These are phyloP conservation scores for Orthosia gracilis DNA, from an alignment of 2,888 invertebrate genomes.

Conservation along the genomic window DNA sequence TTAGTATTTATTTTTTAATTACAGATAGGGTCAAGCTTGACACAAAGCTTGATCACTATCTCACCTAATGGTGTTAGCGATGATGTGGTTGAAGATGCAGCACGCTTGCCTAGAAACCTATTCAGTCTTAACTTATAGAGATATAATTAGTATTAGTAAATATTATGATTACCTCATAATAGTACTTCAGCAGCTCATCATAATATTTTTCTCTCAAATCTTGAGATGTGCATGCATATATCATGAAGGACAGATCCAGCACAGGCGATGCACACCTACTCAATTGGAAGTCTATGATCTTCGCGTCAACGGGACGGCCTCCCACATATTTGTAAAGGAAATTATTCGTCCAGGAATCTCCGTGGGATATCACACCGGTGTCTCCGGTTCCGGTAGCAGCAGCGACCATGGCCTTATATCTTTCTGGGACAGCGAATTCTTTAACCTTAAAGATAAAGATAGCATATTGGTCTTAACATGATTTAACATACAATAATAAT, in stretches of 20 bases:
- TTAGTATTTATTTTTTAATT: no score
- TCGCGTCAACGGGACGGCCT: slow-evolving; percentile 80
- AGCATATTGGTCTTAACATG: no score
- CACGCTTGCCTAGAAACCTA: no score
- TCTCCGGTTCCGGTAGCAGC: slow-evolving; percentile 80
- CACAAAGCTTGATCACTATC: no score
- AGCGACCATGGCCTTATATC: slow-evolving; percentile 87
- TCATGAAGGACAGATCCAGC: slow-evolving; percentile 90
- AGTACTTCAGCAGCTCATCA: slow-evolving; percentile 91
- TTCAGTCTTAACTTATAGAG: no score
- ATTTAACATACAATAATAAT: no score
- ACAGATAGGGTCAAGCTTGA: no score
- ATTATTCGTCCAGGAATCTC: slow-evolving; percentile 95
- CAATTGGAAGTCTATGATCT: slow-evolving; percentile 94
- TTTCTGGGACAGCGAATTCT: slow-evolving; percentile 88
- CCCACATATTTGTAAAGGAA: slow-evolving; percentile 90
- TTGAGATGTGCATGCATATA: slow-evolving; percentile 92
- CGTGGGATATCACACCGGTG: slow-evolving; percentile 93
- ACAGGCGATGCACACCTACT: slow-evolving; percentile 91
- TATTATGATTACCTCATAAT: slow-evolving; percentile 83
- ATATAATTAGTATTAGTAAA: no score
- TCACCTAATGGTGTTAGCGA: no score
- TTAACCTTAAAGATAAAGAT: slow-evolving; percentile 73
- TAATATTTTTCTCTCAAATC: slow-evolving; percentile 91
- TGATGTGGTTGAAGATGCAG: no score